phyloP scores from a whole-genome alignment of 2,113 vertebrate genomes.

The Pomatostomus ruficeps region DNA sequence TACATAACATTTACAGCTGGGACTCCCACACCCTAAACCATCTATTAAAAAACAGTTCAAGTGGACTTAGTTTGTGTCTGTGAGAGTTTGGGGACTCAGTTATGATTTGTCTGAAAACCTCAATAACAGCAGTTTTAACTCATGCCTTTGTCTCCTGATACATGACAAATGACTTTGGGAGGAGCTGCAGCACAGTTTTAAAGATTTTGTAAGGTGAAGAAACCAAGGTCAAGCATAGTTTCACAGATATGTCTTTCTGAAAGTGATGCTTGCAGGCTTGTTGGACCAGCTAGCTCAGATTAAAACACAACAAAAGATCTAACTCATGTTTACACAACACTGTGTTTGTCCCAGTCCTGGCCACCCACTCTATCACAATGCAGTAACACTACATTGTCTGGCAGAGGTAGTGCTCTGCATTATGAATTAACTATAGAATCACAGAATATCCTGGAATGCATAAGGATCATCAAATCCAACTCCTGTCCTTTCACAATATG shows the following conservation, averaged over 20 bases:
- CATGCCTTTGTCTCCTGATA: not conserved
- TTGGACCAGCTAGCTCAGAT: not conserved
- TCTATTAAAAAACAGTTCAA: not conserved
- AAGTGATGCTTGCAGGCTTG: not conserved
- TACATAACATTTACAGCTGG: not conserved
- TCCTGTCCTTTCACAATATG: too few relatives aligned
- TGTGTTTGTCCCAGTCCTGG: not conserved
- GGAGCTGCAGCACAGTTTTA: not conserved
- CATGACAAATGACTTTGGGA: accelerated
- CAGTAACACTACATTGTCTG: not conserved
- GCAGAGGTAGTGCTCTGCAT: not conserved
- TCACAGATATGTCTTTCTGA: not conserved
- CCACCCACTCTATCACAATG: not conserved
- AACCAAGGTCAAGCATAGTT: not conserved
- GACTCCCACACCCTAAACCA: not conserved
- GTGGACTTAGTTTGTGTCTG: not conserved
- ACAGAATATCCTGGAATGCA: not conserved
- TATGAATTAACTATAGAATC: not conserved
- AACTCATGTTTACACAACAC: not conserved
- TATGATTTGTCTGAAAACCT: not conserved
- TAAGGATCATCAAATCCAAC: not conserved
- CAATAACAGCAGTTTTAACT: not conserved
- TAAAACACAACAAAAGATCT: not conserved
- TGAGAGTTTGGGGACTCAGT: not conserved
- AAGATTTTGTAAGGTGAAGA: not conserved